A percentile compares a stretch with the other conserved stretches of the same genome.
Conservation (phyloP, 1,140 invertebrate species). For the Calycopis cecrops region DNA sequence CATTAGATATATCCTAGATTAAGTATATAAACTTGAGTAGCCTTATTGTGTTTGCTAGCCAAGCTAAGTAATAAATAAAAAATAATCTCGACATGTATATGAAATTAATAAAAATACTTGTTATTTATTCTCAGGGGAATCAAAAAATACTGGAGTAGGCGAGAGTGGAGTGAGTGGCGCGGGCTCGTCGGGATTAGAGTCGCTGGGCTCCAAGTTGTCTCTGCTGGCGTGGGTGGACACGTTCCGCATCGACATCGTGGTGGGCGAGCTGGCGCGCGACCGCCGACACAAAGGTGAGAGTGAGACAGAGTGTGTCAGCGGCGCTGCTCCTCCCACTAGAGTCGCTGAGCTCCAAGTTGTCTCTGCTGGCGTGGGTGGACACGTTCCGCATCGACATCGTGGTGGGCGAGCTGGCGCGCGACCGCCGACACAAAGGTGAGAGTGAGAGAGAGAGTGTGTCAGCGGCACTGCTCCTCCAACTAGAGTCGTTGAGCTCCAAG, state of each 20-base stretch:
- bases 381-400: constrained; percentile 95
- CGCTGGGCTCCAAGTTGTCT: constrained; percentile 92
- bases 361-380: constrained; percentile 76
- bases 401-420: constrained; percentile 84
- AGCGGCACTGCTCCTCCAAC: neutral
- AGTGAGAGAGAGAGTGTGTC: constrained; percentile 39
- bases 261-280: constrained; percentile 82
- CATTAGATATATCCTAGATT: no score
- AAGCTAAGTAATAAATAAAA: no score
- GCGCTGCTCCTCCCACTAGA: no score
- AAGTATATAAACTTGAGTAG: no score
- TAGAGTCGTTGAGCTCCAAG: no score
- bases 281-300: constrained; percentile 66
- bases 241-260: constrained; percentile 95
- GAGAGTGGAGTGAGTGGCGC: constrained; percentile 40
- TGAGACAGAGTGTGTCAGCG: constrained; percentile 23
- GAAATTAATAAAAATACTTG: no score
- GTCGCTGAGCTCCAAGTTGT: no score
- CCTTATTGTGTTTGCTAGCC: no score
- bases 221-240: constrained; percentile 90
- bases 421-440: constrained; percentile 67
- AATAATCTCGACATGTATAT: no score
- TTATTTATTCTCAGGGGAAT: constrained; percentile 36
- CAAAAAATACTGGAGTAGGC: constrained; percentile 24
- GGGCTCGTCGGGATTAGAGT: constrained; percentile 80